Evolutionary conservation across 2,888 invertebrate species (phyloP).

Genomic region (Hydrotaea cyrtoneurina): DNA sequence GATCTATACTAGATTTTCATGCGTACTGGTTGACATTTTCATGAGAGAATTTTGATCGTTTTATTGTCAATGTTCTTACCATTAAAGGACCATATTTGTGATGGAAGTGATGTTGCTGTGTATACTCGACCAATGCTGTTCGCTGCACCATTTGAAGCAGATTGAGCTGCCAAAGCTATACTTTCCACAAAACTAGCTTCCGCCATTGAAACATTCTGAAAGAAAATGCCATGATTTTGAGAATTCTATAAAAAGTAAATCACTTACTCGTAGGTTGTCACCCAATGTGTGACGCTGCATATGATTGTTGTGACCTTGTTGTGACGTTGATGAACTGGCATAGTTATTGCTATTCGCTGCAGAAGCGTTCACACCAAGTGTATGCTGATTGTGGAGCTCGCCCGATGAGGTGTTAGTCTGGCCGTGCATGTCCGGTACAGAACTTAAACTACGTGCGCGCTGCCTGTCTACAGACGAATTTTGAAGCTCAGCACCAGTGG

Average conservation of each 20-base stretch:
- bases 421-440: conserved; percentile 87
- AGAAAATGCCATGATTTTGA: conserved; percentile 2
- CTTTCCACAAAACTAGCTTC: conserved; percentile 79
- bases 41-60: no score
- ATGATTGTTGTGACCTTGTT: conserved; percentile 71
- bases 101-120: conserved; percentile 93
- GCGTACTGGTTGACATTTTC: no score
- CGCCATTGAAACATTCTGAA: conserved; percentile 76
- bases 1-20: no score
- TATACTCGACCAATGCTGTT: conserved; percentile 88
- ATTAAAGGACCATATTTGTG: conserved; percentile 95
- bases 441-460: conserved; percentile 90
- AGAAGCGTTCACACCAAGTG: conserved; percentile 66
- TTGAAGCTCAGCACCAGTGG: conserved; percentile 82
- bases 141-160: conserved; percentile 77
- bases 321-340: conserved; percentile 67
- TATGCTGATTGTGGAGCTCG: conserved; percentile 67
- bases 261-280: conserved; percentile 64
- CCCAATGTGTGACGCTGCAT: conserved; percentile 70
- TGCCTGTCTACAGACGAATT: conserved; percentile 85
- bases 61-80: conserved; percentile 84
- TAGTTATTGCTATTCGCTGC: conserved; percentile 74
- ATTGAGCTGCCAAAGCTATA: conserved; percentile 78
- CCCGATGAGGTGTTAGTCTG: conserved; percentile 56
- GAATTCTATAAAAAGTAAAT: neutral